Evolutionary conservation across 2,797 vertebrate genomes (phyloP), one percentile per base, ranked within the genome.

Genomic region (Harpagifer antarcticus): DNA sequence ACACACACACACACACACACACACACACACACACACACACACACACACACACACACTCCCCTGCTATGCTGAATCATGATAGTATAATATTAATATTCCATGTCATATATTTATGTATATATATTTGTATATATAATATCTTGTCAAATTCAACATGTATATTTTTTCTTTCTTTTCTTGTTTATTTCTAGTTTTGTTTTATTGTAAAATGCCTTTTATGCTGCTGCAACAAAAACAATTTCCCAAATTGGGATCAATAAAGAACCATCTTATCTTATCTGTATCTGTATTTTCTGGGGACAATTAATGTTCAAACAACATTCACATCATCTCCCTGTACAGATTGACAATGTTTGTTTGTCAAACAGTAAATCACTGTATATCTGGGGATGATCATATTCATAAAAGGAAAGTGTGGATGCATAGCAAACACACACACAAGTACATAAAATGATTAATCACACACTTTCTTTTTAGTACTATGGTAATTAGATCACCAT

Each of bases 251-350:
- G 23, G 23, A 27, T 27, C 23, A 27, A 27, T 27, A 27, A 27
- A 27, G 23, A 27, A 27, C 23, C 23, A 27, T 27, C 23, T 27
- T 27, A 27, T 27, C 23, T 27, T 27, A 27, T 27, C 27, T 31
- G 12, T 52, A 57, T 45, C 16, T 33, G 37, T 58, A 54, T 17
- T 52, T 74, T 47, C 43, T n/a, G 61, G 37, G 3, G 15, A 43
- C 40, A 42, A 44, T 79, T 7, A 37, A 20, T 76, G 64, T 13
- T 13, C 13, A 44, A 43, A 58, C 27, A 74, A 63, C 19, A 7
- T 45, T 19, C 27, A 11, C 31, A 54, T 55, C 37, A 3, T 31
- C 31, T 64, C 12, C 13, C 17, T 40, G 9, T 20, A 20, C 16
- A 7, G 37, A 17, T 19, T 27, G 42, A 47, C 27, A 56, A 0